These are phyloP conservation scores for Philotrypesis tridentata DNA, from an alignment of 1,140 invertebrate genomes.

Conservation along the genomic window DNA sequence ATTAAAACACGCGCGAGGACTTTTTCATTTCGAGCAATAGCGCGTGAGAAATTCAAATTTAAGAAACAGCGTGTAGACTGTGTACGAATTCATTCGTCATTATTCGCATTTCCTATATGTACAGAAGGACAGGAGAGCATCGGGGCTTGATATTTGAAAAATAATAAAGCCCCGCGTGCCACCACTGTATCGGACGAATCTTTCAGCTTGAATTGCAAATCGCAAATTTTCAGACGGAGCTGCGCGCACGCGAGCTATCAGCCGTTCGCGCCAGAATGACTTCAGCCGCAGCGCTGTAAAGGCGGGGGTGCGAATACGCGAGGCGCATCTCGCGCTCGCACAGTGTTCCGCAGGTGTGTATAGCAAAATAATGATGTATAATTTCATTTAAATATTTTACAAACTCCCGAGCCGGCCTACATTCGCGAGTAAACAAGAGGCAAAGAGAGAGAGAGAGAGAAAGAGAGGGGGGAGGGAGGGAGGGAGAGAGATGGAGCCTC, in stretches of 20 bases:
- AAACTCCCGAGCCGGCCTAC: neutral
- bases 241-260: neutral
- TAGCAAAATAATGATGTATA: neutral
- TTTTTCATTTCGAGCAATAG: no score
- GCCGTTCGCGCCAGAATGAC: neutral
- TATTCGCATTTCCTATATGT: no score
- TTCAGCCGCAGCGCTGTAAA: neutral
- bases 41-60: no score
- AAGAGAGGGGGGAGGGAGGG: no score
- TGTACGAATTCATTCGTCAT: no score
- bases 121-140: no score
- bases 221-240: neutral
- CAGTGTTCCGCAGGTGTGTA: neutral
- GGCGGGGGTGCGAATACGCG: neutral
- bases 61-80: no score
- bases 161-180: neutral
- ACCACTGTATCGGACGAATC: neutral
- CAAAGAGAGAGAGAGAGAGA: no score
- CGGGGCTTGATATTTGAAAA: no score
- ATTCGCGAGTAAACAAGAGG: neutral
- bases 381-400: neutral
- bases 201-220: neutral
- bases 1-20: neutral
- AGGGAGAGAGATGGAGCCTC: no score
- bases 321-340: no score